Base-by-base conservation (phyloP, 2,113 vertebrate species). In the Hippocampus zosterae region DNA sequence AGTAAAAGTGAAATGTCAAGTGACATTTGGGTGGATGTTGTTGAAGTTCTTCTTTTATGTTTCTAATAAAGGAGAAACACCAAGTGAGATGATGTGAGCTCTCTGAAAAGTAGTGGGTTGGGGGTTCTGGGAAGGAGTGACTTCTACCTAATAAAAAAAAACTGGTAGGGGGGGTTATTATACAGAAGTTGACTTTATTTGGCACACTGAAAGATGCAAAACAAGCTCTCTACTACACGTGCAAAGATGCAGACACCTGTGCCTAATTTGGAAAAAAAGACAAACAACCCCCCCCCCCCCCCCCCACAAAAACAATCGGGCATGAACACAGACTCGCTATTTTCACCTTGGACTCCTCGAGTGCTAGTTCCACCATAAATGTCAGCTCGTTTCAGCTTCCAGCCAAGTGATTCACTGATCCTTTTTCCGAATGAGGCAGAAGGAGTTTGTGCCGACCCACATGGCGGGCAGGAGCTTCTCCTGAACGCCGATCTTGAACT, bases 21-120 rank as follows among this genome's bases (percentile, higher is more conserved):
- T 41, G 80, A 80, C 74, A 82, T 85, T 89, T 91, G 75, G 92
- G 67, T 81, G 78, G n/a, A 68, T 84, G 84, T 90, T 88, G 69
- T 27, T 3, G 10, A 19, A 27, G 70, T 79, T 82, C 70, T 82
- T 78, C 81, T 80, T 86, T 83, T 79, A 40, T 74, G 88, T 85
- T 91, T 89, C 66, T 69, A 92, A 90, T 90, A 90, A 92, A 92
- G 79, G 85, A 90, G 85, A 83, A 82, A 84, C 81, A 80, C 84
- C 80, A 85, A 82, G 74, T 76, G 12, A 53, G 61, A 19, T 2
- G 19, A 9, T 7, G n/a, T 8, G 12, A 27, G 15, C 27, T 59
- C 27, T 5, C 29, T 12, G 25, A 12, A 16, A 25, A 3, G 11
- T 9, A 21, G 7, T 53, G 21, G 33, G 33, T 37, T 37, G 2